These are phyloP conservation scores for Syrphus vitripennis DNA, from an alignment of 2,888 invertebrate species.

Conservation along the genomic window DNA sequence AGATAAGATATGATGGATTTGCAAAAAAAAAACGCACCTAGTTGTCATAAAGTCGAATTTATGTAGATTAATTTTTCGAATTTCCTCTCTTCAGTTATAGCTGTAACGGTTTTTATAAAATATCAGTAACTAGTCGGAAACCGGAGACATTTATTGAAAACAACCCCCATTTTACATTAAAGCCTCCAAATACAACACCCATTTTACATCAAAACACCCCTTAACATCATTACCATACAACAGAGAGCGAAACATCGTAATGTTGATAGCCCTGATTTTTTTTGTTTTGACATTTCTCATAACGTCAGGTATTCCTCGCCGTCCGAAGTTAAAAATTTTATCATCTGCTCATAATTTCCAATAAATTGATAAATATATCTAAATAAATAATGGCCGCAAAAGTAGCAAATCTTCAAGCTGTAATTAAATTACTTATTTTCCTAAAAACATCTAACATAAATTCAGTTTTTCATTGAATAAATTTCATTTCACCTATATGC, in stretches of 20 bases:
- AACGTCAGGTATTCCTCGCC: conserved; percentile 48
- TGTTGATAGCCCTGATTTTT: conserved; percentile 14
- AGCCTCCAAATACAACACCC: not conserved
- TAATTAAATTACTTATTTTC: conserved; percentile 79
- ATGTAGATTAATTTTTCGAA: no score
- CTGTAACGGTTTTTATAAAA: no score
- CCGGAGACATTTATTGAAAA: not conserved
- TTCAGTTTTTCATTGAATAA: not conserved
- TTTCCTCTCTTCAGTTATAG: no score
- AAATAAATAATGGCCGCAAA: conserved; percentile 78
- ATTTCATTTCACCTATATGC: not conserved
- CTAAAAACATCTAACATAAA: not conserved
- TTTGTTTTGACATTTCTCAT: conserved; percentile 57
- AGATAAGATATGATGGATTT: no score
- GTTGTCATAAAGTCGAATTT: no score
- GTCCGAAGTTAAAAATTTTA: not conserved
- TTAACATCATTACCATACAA: conserved; percentile 48
- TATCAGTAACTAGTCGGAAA: no score
- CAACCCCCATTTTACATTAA: not conserved
- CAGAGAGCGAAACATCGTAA: conserved; percentile 8
- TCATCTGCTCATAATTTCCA: conserved; percentile 49
- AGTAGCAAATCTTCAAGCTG: conserved; percentile 85
- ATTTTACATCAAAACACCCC: not conserved
- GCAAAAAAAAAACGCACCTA: no score
- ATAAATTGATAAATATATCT: conserved; percentile 1